Percentiles rank a stretch among this genome's conserved stretches.
Evolutionary conservation across 2,113 vertebrate genomes (phyloP).

Genomic region (Upupa epops): DNA sequence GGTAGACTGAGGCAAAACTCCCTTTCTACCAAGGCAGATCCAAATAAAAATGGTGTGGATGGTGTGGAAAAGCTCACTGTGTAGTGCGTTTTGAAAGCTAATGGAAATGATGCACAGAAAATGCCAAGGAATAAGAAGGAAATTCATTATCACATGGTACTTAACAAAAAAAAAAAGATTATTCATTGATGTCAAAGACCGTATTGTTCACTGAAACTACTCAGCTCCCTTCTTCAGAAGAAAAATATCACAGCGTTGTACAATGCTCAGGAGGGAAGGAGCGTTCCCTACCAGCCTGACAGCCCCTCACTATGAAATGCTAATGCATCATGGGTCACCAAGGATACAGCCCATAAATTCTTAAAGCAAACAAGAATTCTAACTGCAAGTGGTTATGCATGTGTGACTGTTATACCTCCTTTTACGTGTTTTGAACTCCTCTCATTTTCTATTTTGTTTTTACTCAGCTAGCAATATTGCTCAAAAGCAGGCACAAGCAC

Average conservation of each 20-base stretch:
- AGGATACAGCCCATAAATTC: background rate
- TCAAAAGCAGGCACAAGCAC: background rate
- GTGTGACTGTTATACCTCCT: background rate
- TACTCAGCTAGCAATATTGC: background rate
- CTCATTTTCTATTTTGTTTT: background rate
- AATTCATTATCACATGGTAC: background rate
- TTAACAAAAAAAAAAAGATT: background rate
- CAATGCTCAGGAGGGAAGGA: background rate
- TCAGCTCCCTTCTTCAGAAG: background rate
- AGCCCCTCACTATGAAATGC: background rate
- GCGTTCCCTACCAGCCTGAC: background rate
- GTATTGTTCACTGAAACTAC: background rate
- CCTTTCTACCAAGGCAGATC: background rate
- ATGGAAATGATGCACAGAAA: background rate
- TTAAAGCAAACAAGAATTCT: background rate
- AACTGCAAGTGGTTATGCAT: background rate
- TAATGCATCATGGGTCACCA: accelerated
- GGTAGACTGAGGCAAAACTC: background rate
- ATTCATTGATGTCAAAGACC: background rate
- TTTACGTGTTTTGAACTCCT: background rate
- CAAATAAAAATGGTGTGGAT: background rate
- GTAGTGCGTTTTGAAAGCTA: background rate
- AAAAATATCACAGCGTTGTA: background rate
- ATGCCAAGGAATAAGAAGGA: background rate
- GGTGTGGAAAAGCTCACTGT: background rate